These are phyloP conservation scores for Bufo bufo DNA, from an alignment of 2,113 vertebrate genomes.

Conservation along the genomic window DNA sequence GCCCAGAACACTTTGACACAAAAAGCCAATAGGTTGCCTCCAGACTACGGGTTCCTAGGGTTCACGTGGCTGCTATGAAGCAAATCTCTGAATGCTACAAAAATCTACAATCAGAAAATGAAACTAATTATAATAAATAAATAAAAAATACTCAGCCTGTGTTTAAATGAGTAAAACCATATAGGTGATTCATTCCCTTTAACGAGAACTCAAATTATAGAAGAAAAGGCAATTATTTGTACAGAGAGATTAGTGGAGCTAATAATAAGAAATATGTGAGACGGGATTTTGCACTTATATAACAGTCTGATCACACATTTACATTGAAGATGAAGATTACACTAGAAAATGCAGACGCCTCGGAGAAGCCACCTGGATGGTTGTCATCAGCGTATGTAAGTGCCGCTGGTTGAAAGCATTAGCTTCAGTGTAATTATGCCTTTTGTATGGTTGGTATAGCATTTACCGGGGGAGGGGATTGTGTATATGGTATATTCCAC, in stretches of 20 bases:
- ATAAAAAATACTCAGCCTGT: too few species aligned
- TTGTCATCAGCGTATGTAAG: not conserved
- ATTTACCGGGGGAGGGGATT: not conserved
- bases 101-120: too few species aligned
- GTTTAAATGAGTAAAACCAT: too few species aligned
- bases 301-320: not conserved
- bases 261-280: not conserved
- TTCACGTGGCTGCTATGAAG: too few species aligned
- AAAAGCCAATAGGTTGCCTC: too few species aligned
- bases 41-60: too few species aligned
- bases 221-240: not conserved
- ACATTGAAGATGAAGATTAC: not conserved
- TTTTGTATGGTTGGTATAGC: not conserved
- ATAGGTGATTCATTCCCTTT: not conserved
- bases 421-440: constrained; percentile 1
- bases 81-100: too few species aligned
- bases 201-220: not conserved
- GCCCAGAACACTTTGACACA: too few species aligned
- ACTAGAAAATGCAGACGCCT: not conserved
- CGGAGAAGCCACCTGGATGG: not conserved
- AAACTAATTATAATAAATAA: too few species aligned
- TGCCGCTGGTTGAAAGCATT: not conserved
- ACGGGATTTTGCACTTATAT: not conserved
- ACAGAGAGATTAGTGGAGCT: not conserved
- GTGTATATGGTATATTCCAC: not conserved